phyloP scores from a whole-genome alignment of 2,797 vertebrate genomes.

The Furcifer pardalis region DNA sequence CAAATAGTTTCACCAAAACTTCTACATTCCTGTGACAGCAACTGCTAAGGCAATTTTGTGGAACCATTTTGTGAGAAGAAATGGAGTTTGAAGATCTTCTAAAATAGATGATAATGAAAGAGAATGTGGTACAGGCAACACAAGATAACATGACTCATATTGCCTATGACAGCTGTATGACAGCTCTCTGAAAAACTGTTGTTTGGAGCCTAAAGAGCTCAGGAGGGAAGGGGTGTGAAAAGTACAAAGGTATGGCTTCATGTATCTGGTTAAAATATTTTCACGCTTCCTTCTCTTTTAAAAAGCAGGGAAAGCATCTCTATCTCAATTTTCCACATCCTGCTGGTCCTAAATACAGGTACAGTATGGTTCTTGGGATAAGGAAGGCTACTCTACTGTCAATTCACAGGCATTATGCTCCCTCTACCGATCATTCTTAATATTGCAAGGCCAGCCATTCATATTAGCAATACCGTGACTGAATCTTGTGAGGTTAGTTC shows the following conservation, averaged over 20 bases:
- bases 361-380: neutral
- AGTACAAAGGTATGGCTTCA: neutral
- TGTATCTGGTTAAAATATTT: neutral
- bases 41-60: too few relatives aligned
- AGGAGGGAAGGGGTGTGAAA: neutral
- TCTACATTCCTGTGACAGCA: neutral
- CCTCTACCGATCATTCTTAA: slow-evolving; percentile 47
- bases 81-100: too few relatives aligned
- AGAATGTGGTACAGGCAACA: too few relatives aligned
- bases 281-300: neutral
- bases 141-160: neutral
- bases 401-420: slow-evolving; percentile 55
- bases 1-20: too few relatives aligned
- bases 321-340: neutral
- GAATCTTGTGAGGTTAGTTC: too few relatives aligned
- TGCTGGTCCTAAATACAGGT: neutral
- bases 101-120: too few relatives aligned
- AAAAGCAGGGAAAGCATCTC: neutral
- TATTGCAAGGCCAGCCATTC: slow-evolving; percentile 14
- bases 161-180: neutral
- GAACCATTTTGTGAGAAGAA: too few relatives aligned
- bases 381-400: neutral
- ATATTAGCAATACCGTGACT: neutral
- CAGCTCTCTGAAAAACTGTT: neutral
- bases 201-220: neutral